Conservation (phyloP, 2,113 vertebrate species). For the Chrysemys picta region DNA sequence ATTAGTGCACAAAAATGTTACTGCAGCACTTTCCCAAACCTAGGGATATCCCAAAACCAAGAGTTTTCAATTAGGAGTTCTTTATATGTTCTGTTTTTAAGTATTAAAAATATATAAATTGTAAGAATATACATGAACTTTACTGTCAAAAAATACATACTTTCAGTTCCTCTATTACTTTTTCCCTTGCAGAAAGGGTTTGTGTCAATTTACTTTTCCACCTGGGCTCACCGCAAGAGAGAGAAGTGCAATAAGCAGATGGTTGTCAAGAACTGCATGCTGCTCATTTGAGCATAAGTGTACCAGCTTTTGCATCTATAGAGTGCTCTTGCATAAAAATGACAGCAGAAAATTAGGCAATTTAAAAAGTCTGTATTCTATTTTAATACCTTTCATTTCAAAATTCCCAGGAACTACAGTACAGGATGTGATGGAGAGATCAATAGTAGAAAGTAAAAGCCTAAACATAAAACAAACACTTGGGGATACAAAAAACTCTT, state of each 20-base stretch:
- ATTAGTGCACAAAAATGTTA: neutral
- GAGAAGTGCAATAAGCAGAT: neutral
- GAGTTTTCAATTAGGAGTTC: neutral
- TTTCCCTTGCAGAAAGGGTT: neutral
- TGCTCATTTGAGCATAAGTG: neutral
- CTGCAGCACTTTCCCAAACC: neutral
- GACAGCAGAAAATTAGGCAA: neutral
- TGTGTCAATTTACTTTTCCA: neutral
- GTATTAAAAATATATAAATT: neutral
- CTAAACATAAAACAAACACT: neutral
- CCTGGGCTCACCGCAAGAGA: neutral
- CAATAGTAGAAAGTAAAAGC: neutral
- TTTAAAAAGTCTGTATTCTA: neutral
- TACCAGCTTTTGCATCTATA: neutral
- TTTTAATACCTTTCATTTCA: neutral
- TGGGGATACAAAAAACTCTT: neutral
- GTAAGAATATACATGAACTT: neutral
- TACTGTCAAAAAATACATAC: neutral
- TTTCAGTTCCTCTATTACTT: neutral
- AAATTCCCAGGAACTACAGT: neutral
- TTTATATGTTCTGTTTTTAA: conserved; percentile 5
- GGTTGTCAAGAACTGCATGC: conserved; percentile 1
- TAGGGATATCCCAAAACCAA: neutral
- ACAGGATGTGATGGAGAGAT: neutral
- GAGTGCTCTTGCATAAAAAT: neutral